phyloP scores from a whole-genome alignment of 2,888 invertebrate species.

The Mythimna lalbum region DNA sequence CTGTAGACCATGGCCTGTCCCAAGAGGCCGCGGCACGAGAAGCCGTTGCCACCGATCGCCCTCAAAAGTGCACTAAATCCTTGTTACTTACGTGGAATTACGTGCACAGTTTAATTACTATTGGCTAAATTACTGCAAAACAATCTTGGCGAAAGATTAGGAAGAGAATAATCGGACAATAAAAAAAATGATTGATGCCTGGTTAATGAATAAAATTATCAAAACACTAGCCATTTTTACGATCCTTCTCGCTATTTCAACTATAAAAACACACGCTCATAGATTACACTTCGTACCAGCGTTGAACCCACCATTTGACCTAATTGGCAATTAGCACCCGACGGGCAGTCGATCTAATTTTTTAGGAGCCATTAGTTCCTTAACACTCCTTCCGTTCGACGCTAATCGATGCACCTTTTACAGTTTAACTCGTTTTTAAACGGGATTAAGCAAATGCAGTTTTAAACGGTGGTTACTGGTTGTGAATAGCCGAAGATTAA shows the following conservation, averaged over 20 bases:
- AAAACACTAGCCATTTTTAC: neutral
- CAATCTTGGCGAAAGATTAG: no score
- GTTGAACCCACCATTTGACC: slow-evolving; percentile 62
- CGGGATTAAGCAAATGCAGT: slow-evolving; percentile 20
- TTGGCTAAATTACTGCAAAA: no score
- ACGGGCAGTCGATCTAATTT: slow-evolving; percentile 70
- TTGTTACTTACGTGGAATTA: neutral
- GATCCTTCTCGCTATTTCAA: slow-evolving; percentile 1
- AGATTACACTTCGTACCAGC: slow-evolving; percentile 46
- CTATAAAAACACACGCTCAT: slow-evolving; percentile 32
- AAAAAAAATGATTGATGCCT: neutral
- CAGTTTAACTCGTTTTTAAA: slow-evolving; percentile 58
- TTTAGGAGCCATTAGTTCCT: slow-evolving; percentile 67
- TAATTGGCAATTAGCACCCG: slow-evolving; percentile 76
- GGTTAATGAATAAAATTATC: neutral
- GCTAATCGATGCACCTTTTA: slow-evolving; percentile 63
- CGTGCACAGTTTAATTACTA: neutral
- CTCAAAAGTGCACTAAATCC: neutral
- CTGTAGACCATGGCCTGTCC: no score
- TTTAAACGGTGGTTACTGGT: neutral
- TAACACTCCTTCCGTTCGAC: slow-evolving; percentile 47
- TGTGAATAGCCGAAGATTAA: neutral
- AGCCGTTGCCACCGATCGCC: no score
- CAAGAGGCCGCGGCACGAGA: no score
- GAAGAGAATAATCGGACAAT: no score